These are phyloP conservation scores for Scaptomyza graminum DNA, from an alignment of 1,140 invertebrate genomes.

Conservation along the genomic window DNA sequence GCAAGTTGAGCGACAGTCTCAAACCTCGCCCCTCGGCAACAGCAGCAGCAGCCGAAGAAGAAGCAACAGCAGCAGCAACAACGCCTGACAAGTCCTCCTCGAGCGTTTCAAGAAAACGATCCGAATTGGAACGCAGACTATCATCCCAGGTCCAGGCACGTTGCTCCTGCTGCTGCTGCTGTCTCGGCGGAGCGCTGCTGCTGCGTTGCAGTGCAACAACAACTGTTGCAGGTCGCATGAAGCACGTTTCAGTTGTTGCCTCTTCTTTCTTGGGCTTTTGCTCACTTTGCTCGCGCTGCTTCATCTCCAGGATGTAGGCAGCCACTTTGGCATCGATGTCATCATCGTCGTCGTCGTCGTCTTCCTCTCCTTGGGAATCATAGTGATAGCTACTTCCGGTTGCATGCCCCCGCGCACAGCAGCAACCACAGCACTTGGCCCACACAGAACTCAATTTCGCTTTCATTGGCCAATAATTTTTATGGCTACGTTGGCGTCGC, in stretches of 20 bases:
- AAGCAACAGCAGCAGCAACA: background rate
- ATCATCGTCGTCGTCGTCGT: conserved; percentile 80
- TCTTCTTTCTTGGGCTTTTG: background rate
- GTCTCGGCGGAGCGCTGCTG: conserved; percentile 11
- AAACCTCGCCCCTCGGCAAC: background rate
- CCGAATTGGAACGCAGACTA: conserved; percentile 82
- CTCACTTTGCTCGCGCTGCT: conserved; percentile 77
- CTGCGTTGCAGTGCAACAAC: conserved; percentile 6
- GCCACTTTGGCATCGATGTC: conserved; percentile 84
- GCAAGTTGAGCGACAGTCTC: conserved; percentile 57
- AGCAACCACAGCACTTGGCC: conserved; percentile 26
- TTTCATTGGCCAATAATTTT: conserved; percentile 52
- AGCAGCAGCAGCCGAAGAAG: conserved; percentile 7
- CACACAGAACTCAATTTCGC: conserved; percentile 20
- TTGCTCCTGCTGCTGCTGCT: conserved; percentile 21
- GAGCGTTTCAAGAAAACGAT: conserved; percentile 81
- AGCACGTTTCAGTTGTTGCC: conserved; percentile 19
- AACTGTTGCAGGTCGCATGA: conserved; percentile 1
- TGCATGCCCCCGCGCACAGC: conserved; percentile 17
- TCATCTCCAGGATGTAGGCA: conserved; percentile 81
- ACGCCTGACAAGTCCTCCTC: conserved; percentile 64
- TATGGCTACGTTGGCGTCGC: conserved; percentile 44
- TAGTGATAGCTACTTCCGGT: conserved; percentile 45
- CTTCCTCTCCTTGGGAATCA: conserved; percentile 67
- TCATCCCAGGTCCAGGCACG: conserved; percentile 83